Conservation (phyloP, 2,797 vertebrate genomes). For the Leucoraja ocellata region DNA sequence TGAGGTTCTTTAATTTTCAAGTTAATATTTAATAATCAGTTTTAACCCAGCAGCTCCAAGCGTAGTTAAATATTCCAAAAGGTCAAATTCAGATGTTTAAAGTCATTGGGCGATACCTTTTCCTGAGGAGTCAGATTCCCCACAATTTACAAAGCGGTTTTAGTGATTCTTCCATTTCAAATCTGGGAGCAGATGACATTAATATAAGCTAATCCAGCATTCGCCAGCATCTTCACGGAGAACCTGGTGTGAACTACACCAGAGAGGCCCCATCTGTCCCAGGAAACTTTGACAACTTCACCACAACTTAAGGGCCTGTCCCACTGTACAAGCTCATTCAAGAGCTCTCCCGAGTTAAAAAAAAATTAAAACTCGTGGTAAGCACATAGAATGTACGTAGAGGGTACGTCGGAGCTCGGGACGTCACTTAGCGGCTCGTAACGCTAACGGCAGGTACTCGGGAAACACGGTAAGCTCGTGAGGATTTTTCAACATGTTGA, state of each 20-base stretch:
- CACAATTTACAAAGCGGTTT: background rate
- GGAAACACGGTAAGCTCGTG: too few relatives aligned
- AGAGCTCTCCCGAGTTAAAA: too few relatives aligned
- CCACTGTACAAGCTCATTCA: too few relatives aligned
- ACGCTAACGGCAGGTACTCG: too few relatives aligned
- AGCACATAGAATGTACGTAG: too few relatives aligned
- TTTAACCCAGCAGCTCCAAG: background rate
- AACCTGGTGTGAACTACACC: background rate
- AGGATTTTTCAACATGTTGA: too few relatives aligned
- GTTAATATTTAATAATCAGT: too few relatives aligned
- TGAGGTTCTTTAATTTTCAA: too few relatives aligned
- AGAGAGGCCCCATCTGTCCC: background rate
- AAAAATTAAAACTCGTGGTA: too few relatives aligned
- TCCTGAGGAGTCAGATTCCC: background rate
- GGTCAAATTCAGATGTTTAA: background rate
- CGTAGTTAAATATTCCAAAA: background rate
- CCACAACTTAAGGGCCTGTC: background rate
- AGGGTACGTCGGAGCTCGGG: too few relatives aligned
- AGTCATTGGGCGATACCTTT: background rate
- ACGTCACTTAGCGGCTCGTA: too few relatives aligned
- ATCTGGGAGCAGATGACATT: background rate
- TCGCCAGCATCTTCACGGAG: background rate
- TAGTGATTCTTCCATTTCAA: background rate
- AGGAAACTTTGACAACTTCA: background rate
- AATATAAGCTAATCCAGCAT: too few relatives aligned